Percentiles rank a stretch among this genome's conserved stretches.
phyloP scores from a whole-genome alignment of 1,140 invertebrate species.

The Leptinotarsa lineolata region DNA sequence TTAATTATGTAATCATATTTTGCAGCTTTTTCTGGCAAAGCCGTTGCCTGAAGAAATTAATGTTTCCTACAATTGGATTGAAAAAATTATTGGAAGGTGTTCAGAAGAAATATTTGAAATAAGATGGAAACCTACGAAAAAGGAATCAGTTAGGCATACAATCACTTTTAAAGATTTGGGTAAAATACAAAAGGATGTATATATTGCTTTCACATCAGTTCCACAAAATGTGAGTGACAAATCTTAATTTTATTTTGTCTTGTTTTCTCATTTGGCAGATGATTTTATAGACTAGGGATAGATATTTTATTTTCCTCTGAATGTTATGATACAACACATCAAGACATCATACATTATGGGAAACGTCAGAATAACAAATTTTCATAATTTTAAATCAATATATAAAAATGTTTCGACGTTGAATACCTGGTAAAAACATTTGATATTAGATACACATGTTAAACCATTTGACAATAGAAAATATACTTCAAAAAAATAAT shows the following conservation, averaged over 20 bases:
- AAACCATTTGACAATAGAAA: too few relatives aligned
- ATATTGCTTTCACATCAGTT: slow-evolving; percentile 62
- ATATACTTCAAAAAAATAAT: too few relatives aligned
- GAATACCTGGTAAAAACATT: too few relatives aligned
- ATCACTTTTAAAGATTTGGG: slow-evolving; percentile 67
- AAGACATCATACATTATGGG: too few relatives aligned
- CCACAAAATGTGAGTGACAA: slow-evolving; percentile 37
- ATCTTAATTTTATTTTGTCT: background rate
- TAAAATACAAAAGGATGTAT: slow-evolving; percentile 67
- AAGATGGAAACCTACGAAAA: slow-evolving; percentile 64
- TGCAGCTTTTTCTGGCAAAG: slow-evolving; percentile 65
- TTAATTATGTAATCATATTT: slow-evolving; percentile 7
- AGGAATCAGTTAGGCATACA: slow-evolving; percentile 64
- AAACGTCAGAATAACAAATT: too few relatives aligned
- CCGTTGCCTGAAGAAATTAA: slow-evolving; percentile 62
- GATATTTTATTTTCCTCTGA: too few relatives aligned
- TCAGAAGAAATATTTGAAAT: slow-evolving; percentile 60
- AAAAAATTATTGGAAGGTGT: slow-evolving; percentile 58
- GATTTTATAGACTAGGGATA: too few relatives aligned
- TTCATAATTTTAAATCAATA: too few relatives aligned
- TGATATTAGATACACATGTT: too few relatives aligned
- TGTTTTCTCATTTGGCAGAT: too few relatives aligned
- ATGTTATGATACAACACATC: too few relatives aligned
- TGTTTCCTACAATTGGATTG: slow-evolving; percentile 60
- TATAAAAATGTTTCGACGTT: too few relatives aligned